Percentiles rank a stretch among this genome's conserved stretches.
Evolutionary conservation across 2,113 vertebrate genomes (phyloP).

Genomic region (Alethe castanea): DNA sequence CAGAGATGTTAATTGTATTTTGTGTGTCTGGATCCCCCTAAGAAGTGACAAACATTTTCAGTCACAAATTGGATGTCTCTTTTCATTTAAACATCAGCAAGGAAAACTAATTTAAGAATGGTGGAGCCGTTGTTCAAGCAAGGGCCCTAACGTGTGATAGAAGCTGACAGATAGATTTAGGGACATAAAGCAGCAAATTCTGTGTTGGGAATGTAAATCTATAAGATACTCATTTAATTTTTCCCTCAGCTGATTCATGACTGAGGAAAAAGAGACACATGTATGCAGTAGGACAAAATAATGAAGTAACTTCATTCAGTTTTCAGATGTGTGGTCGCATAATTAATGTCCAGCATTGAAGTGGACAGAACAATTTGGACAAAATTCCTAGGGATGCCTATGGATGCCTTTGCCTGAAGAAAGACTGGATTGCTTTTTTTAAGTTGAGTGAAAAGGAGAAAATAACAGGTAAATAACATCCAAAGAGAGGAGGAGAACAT

Average conservation of each 20-base stretch:
- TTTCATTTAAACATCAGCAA: conserved; percentile 63
- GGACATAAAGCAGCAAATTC: neutral
- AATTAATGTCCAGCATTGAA: neutral
- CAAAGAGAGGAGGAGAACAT: neutral
- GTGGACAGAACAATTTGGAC: neutral
- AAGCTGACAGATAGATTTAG: conserved; percentile 48
- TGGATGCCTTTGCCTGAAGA: neutral
- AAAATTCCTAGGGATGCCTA: neutral
- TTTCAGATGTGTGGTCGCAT: neutral
- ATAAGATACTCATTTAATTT: conserved; percentile 3
- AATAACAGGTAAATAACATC: neutral
- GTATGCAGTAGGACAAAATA: neutral
- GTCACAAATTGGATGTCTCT: conserved; percentile 70
- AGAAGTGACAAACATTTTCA: conserved; percentile 62
- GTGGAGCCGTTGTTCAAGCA: neutral
- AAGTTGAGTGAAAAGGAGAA: neutral
- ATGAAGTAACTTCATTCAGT: neutral
- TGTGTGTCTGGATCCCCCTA: conserved; percentile 50
- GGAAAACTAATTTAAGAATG: conserved; percentile 52
- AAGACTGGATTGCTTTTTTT: neutral
- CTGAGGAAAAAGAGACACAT: neutral
- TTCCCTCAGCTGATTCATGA: neutral
- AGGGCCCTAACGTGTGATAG: neutral
- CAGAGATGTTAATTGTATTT: conserved; percentile 62
- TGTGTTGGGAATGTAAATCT: neutral